phyloP scores from a whole-genome alignment of 2,888 invertebrate species.

The Melitaea athalia region DNA sequence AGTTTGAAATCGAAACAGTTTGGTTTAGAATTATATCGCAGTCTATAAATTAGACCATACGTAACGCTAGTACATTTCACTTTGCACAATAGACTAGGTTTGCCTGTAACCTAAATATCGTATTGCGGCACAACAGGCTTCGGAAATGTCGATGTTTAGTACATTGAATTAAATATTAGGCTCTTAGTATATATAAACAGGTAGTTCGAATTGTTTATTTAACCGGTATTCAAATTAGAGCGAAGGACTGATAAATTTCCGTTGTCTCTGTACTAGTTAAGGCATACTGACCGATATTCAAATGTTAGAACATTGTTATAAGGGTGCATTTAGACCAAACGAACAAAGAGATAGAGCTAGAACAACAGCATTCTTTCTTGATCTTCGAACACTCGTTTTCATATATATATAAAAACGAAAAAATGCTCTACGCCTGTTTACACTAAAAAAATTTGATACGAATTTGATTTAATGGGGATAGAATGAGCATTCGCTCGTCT shows the following conservation, averaged over 20 bases:
- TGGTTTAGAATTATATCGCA: background rate
- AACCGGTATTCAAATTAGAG: slow-evolving; percentile 29
- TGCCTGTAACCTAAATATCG: slow-evolving; percentile 78
- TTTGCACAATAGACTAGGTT: slow-evolving; percentile 77
- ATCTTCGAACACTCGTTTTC: too few species aligned
- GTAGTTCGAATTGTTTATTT: slow-evolving; percentile 32
- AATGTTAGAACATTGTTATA: slow-evolving; percentile 2
- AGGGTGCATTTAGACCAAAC: too few species aligned
- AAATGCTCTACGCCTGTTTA: too few species aligned
- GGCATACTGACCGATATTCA: slow-evolving; percentile 8
- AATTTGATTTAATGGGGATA: too few species aligned
- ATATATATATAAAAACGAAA: too few species aligned
- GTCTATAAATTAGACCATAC: slow-evolving; percentile 51
- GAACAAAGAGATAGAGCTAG: too few species aligned
- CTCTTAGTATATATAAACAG: slow-evolving; percentile 24
- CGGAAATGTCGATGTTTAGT: slow-evolving; percentile 62
- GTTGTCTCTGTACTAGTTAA: background rate
- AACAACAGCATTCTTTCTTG: too few species aligned
- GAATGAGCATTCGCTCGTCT: too few species aligned
- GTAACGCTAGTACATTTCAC: slow-evolving; percentile 70
- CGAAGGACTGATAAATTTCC: slow-evolving; percentile 10
- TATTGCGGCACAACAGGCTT: slow-evolving; percentile 63
- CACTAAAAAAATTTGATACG: too few species aligned
- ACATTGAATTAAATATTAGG: slow-evolving; percentile 61
- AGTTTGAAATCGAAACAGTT: too few species aligned